phyloP scores from a whole-genome alignment of 37 sponge, comb jelly and placozoan species.

The Dysidea cf. avara region DNA sequence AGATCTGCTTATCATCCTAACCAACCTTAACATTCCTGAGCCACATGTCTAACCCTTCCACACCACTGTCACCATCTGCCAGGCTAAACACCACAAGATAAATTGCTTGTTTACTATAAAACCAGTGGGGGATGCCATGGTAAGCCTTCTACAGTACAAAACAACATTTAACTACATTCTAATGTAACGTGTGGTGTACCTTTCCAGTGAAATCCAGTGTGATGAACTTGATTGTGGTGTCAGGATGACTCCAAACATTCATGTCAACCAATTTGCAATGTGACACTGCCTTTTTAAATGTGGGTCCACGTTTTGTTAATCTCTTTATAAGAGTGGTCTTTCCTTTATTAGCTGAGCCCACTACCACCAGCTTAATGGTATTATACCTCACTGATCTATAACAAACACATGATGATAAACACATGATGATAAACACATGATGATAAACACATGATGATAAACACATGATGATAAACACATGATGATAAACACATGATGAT shows the following conservation, averaged over 20 bases:
- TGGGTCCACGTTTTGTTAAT: too few relatives aligned
- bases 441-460: too few relatives aligned
- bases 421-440: too few relatives aligned
- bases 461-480: too few relatives aligned
- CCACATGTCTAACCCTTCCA: slow-evolving; percentile 78
- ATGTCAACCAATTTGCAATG: too few relatives aligned
- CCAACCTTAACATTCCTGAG: slow-evolving; percentile 83
- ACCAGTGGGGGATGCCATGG: slow-evolving; percentile 94
- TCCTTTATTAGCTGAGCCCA: slow-evolving; percentile 77
- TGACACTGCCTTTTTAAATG: too few relatives aligned
- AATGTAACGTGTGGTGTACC: too few relatives aligned
- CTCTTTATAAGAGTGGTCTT: slow-evolving; percentile 89
- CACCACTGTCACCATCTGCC: slow-evolving; percentile 55
- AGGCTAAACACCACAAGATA: slow-evolving; percentile 82
- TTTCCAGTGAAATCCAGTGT: slow-evolving; percentile 95
- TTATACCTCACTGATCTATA: slow-evolving; percentile 61
- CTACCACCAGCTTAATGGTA: slow-evolving; percentile 89
- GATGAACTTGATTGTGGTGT: slow-evolving; percentile 72
- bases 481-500: too few relatives aligned
- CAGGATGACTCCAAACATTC: too few relatives aligned
- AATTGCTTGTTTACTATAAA: slow-evolving; percentile 76
- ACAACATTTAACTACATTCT: too few relatives aligned
- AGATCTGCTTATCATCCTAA: too few relatives aligned
- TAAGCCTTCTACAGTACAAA: slow-evolving; percentile 84
- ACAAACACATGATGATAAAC: too few relatives aligned